Base-by-base conservation (phyloP, 1,140 invertebrate species). In the Drosophila nasuta region DNA sequence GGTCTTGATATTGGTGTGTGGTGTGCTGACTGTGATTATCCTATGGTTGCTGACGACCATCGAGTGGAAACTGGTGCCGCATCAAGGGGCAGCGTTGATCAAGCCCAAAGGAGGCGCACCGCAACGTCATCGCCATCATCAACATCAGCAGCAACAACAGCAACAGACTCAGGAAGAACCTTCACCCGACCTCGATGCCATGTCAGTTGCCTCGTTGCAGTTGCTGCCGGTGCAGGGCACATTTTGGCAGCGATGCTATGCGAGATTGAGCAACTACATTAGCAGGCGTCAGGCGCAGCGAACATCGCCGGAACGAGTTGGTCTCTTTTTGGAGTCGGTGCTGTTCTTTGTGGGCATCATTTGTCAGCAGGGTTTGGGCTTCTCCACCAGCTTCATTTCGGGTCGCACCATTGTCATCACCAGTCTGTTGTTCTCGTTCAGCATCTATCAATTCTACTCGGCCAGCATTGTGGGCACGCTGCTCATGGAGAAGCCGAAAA, bases 371-470 rank as follows among this genome's bases (percentile, higher is more conserved):
- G 93, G 94, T 6, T 85, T 93, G 49, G 91, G 91, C 5, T 93
- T 94, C 56, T 92, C 93, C 52, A 93, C 94, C 10, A 80, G 77
- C 13, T 93, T 94, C 1, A 89, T 92, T 38, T 94, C 95, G 6
- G 94, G 94, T n/a, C 94, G 95, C 43, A 93, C 95, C 15, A 91
- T 95, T 10, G 94, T 95, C 1, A 93, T 96, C 13, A 94, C 94
- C 0, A 94, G 95, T 6, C 94, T 96, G 60, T 52, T 96, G 0
- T 96, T 95, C 92, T 94, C 95, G 0, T 86, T 95, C 57, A 93
- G 94, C 15, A 83, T 96, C 8, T 96, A 95, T 91, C 95, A 96
- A 82, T 96, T 96, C 78, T 96, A 96, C 86, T 96, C 95, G 17
- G 96, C 95, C 0, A 95, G 94, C 69, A 95, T 97, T 65, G 95